phyloP scores from a whole-genome alignment of 2,113 vertebrate species.

The Aviceda subcristata region DNA sequence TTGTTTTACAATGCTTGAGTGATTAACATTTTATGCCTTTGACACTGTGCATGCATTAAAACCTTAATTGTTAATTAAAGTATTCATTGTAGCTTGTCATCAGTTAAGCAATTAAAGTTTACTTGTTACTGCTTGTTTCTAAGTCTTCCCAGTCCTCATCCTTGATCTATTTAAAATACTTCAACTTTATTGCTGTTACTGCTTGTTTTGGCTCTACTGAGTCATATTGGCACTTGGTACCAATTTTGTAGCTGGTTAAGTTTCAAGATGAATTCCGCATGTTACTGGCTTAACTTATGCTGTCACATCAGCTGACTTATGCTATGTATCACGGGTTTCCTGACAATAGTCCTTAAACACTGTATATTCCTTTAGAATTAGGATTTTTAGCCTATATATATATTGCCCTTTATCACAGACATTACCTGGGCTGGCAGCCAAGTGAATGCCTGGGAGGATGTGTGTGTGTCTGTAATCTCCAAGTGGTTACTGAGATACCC shows the following conservation, averaged over 20 bases:
- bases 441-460: neutral
- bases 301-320: neutral
- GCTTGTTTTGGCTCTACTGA: neutral
- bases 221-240: neutral
- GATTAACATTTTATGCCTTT: neutral
- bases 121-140: slow-evolving; percentile 4
- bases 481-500: neutral
- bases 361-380: neutral
- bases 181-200: neutral
- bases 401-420: neutral
- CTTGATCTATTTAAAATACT: neutral
- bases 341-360: neutral
- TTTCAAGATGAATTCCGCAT: neutral
- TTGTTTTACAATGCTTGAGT: neutral
- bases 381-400: neutral
- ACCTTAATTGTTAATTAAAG: slow-evolving; percentile 15
- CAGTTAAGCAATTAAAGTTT: slow-evolving; percentile 7
- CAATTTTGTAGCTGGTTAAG: neutral
- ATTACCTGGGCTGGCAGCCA: slow-evolving; percentile 11
- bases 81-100: slow-evolving; percentile 31
- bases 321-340: neutral
- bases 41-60: neutral
- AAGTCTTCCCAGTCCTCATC: neutral
- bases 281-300: neutral
- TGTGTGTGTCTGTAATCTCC: neutral